Conservation (phyloP, 1,140 invertebrate genomes). For the Panagrolaimus sp. region DNA sequence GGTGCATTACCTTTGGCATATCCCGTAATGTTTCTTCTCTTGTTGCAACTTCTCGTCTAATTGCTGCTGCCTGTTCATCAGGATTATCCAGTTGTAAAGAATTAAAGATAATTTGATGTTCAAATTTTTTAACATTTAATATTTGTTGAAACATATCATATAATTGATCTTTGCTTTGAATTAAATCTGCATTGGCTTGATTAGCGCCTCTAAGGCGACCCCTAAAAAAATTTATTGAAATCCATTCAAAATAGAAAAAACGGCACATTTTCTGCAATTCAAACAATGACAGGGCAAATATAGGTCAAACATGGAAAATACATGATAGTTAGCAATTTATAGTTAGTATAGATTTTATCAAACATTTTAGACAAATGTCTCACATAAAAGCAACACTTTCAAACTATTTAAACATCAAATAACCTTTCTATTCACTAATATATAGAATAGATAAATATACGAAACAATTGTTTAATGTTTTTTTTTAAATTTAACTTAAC, state of each 20-base stretch:
- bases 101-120: constrained; percentile 98
- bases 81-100: constrained; percentile 96
- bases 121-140: constrained; percentile 95
- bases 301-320: not conserved
- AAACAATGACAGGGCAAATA: not conserved
- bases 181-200: constrained; percentile 76
- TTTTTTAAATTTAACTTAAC: too few relatives aligned
- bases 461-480: too few relatives aligned
- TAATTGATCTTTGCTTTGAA: constrained; percentile 89
- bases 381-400: too few relatives aligned
- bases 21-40: constrained; percentile 89
- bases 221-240: constrained; percentile 38
- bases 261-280: not conserved
- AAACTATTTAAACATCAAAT: too few relatives aligned
- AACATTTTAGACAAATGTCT: too few relatives aligned
- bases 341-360: too few relatives aligned
- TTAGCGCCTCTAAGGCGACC: constrained; percentile 62
- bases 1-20: constrained; percentile 79
- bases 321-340: too few relatives aligned
- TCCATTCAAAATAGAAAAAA: not conserved
- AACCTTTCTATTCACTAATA: too few relatives aligned
- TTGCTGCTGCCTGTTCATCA: constrained; percentile 98
- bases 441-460: too few relatives aligned
- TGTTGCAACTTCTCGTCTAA: constrained; percentile 92
- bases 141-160: constrained; percentile 99